A percentile compares a stretch with the other conserved stretches of the same genome.
These are phyloP conservation scores for Kryptolebias marmoratus DNA, from an alignment of 2,113 vertebrate genomes.

Conservation along the genomic window DNA sequence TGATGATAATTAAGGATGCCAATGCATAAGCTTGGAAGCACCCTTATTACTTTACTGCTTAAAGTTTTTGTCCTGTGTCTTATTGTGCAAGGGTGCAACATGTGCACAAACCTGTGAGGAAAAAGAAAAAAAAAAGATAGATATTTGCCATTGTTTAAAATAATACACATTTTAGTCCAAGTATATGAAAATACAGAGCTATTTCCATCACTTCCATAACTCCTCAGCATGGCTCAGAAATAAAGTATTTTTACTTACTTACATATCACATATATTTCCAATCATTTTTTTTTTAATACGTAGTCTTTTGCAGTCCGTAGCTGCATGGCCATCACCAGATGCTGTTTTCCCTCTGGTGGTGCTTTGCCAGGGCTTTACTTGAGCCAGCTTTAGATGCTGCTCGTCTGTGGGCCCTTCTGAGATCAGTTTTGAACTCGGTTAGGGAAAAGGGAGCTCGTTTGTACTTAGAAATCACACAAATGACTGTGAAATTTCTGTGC, in stretches of 20 bases:
- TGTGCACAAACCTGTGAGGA: too few species aligned
- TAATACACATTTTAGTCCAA: too few species aligned
- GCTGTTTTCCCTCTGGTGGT: not conserved
- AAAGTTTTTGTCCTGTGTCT: too few species aligned
- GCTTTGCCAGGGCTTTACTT: not conserved
- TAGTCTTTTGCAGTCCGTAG: not conserved
- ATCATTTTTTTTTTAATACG: not conserved
- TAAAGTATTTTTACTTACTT: not conserved
- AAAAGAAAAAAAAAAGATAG: too few species aligned
- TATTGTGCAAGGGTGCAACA: too few species aligned
- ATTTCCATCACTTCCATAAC: not conserved
- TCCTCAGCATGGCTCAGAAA: not conserved
- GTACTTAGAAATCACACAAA: not conserved
- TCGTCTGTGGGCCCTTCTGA: not conserved
- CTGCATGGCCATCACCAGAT: not conserved
- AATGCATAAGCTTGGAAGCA: too few species aligned
- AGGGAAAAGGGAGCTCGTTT: not conserved
- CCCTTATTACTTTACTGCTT: too few species aligned
- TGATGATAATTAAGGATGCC: too few species aligned
- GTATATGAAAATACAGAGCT: too few species aligned
- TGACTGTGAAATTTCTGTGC: not conserved
- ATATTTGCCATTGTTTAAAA: too few species aligned
- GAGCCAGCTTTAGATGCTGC: constrained; percentile 1
- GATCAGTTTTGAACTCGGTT: not conserved
- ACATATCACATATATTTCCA: not conserved